Conservation (phyloP, 2,797 vertebrate genomes). For the Antrozous pallidus region DNA sequence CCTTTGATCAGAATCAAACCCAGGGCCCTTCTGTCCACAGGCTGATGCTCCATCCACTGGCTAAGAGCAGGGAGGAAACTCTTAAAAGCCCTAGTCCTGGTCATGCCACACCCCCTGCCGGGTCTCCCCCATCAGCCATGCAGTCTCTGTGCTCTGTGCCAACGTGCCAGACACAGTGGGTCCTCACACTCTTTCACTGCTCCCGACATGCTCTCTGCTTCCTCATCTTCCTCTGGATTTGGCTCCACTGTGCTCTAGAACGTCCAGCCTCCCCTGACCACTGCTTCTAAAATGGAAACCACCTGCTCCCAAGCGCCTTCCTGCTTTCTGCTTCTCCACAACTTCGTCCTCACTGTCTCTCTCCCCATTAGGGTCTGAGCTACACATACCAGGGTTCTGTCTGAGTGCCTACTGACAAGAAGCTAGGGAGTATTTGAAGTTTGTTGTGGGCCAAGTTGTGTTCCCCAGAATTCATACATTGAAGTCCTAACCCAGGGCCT, state of each 20-base stretch:
- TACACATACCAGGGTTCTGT: no score
- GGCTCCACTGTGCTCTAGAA: neutral
- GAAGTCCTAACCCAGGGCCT: no score
- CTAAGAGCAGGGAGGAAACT: neutral
- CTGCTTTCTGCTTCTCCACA: neutral
- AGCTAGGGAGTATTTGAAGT: neutral
- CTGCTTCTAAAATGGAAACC: neutral
- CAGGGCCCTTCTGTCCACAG: neutral
- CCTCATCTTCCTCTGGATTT: neutral
- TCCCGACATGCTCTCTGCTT: neutral
- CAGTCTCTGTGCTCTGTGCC: neutral
- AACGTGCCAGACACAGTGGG: rapidly evolving
- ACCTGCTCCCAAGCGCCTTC: rapidly evolving
- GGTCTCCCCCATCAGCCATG: neutral
- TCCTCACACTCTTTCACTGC: rapidly evolving
- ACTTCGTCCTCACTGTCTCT: no score
- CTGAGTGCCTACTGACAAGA: neutral
- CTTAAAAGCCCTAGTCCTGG: neutral
- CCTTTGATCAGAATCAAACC: neutral
- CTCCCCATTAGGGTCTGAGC: neutral
- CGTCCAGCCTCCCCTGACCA: neutral
- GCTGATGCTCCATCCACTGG: neutral
- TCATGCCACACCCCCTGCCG: rapidly evolving
- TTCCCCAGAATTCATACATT: neutral
- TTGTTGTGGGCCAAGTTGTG: neutral